Evolutionary conservation across 2,113 vertebrate species (phyloP).

Genomic region (Microcebus murinus): DNA sequence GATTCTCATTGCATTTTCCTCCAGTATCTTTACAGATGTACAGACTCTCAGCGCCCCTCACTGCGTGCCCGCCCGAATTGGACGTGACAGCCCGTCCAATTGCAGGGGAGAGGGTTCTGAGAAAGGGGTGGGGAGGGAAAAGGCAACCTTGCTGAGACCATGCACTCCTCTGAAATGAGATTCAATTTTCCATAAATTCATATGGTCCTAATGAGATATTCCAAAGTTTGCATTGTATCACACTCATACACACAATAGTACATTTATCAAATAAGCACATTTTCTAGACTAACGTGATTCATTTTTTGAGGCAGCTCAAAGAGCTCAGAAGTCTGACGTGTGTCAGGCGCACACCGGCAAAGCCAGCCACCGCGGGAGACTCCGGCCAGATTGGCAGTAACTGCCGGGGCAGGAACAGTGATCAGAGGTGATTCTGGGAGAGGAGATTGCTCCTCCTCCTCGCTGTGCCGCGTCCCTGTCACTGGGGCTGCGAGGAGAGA

Average conservation of each 20-base stretch:
- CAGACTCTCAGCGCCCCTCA: background rate
- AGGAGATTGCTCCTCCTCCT: background rate
- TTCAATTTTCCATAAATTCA: conserved; percentile 61
- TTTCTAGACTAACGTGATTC: conserved; percentile 51
- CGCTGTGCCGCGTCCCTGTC: background rate
- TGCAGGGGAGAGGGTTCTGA: background rate
- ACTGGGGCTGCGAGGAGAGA: background rate
- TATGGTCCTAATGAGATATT: conserved; percentile 53
- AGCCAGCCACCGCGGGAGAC: fast-evolving
- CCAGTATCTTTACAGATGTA: conserved; percentile 53
- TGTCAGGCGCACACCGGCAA: background rate
- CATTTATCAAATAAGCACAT: conserved; percentile 56
- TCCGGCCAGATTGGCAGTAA: background rate
- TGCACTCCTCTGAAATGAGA: background rate
- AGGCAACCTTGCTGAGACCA: background rate
- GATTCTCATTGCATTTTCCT: background rate
- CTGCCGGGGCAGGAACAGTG: background rate
- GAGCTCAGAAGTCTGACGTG: background rate
- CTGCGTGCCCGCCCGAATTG: conserved; percentile 30
- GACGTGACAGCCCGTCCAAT: background rate
- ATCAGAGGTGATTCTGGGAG: background rate
- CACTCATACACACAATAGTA: conserved; percentile 44
- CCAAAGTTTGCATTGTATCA: conserved; percentile 52
- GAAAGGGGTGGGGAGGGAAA: background rate
- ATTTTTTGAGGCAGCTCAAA: conserved; percentile 40